These are phyloP conservation scores for Anorthoa munda DNA, from an alignment of 2,888 invertebrate species.

Conservation along the genomic window DNA sequence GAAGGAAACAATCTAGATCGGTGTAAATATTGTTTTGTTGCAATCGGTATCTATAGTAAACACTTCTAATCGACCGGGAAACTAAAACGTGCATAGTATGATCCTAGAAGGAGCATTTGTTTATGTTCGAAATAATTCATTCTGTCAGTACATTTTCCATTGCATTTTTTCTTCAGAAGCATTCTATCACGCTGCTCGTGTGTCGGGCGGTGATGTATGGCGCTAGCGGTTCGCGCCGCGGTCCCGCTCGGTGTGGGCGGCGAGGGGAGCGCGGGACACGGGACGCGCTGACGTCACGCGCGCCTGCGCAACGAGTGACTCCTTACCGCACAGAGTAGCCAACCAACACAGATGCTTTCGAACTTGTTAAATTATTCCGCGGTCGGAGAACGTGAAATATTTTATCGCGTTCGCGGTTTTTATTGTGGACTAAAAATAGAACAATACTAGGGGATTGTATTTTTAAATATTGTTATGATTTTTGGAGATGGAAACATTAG, in stretches of 20 bases:
- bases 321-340: conserved; percentile 80
- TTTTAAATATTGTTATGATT: conserved; percentile 9
- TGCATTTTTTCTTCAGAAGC: conserved; percentile 44
- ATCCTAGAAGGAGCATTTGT: conserved; percentile 4
- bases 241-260: conserved; percentile 67
- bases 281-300: conserved; percentile 86
- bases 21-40: not conserved
- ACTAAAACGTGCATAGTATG: not conserved
- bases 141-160: conserved; percentile 31
- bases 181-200: conserved; percentile 58
- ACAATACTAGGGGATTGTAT: conserved; percentile 14
- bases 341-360: conserved; percentile 69
- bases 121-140: conserved; percentile 18
- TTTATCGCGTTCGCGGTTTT: conserved; percentile 40
- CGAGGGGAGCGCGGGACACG: conserved; percentile 56
- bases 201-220: conserved; percentile 64
- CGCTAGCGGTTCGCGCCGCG: conserved; percentile 70
- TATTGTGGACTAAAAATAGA: conserved; percentile 46
- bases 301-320: conserved; percentile 83
- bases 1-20: not conserved
- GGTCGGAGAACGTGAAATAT: conserved; percentile 44
- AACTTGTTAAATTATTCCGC: conserved; percentile 54
- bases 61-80: not conserved
- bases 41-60: not conserved
- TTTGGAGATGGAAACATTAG: not conserved